Conservation (phyloP, 2,888 invertebrate species). For the Mimachlamys varia region DNA sequence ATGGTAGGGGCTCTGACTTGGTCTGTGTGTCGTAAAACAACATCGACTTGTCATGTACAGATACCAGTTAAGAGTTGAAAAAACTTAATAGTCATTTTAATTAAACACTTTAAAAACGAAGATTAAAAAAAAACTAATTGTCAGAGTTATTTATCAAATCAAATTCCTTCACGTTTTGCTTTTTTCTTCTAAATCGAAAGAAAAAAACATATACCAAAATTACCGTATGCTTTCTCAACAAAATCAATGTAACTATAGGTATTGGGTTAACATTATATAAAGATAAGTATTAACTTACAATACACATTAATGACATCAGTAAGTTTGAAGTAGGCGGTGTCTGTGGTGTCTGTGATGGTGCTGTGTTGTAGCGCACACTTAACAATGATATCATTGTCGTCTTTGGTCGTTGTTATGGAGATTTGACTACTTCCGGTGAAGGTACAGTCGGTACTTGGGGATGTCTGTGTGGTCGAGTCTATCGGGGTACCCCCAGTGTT, state of each 20-base stretch:
- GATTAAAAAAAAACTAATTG: too few relatives aligned
- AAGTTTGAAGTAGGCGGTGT: constrained; percentile 32
- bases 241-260: too few relatives aligned
- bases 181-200: too few relatives aligned
- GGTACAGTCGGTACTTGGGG: constrained; percentile 37
- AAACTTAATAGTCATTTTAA: too few relatives aligned
- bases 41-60: background rate
- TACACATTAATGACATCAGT: constrained; percentile 40
- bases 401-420: background rate
- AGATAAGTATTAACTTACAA: constrained; percentile 44
- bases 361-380: constrained; percentile 46
- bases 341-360: background rate
- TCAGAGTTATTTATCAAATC: too few relatives aligned
- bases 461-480: constrained; percentile 3
- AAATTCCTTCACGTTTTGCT: too few relatives aligned
- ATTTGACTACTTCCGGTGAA: constrained; percentile 45
- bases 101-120: too few relatives aligned
- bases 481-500: background rate
- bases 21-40: constrained; percentile 28
- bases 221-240: too few relatives aligned
- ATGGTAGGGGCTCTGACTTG: constrained; percentile 37
- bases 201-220: too few relatives aligned
- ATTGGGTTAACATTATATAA: too few relatives aligned
- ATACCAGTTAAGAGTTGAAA: too few relatives aligned
- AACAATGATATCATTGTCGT: constrained; percentile 42